Evolutionary conservation across 92 coral and sea anemone genomes (phyloP).

Genomic region (Hydrozoanthus gracilis): DNA sequence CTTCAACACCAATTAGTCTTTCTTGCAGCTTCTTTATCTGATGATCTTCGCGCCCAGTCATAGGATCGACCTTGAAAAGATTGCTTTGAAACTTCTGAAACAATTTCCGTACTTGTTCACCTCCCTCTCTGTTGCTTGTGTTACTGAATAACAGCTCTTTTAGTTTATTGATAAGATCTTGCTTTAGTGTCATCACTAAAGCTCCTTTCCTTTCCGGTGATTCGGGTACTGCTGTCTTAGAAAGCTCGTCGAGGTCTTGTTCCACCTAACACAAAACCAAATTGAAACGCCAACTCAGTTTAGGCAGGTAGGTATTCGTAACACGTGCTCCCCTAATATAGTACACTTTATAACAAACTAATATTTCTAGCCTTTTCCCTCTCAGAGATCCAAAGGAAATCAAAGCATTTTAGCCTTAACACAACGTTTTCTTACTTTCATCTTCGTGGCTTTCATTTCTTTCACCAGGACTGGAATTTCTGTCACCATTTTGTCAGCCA

Average conservation of each 20-base stretch:
- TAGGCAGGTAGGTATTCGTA: background rate
- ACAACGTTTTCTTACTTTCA: slow-evolving; percentile 50
- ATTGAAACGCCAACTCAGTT: background rate
- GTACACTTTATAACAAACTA: background rate
- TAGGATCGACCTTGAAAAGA: slow-evolving; percentile 63
- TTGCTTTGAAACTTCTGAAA: slow-evolving; percentile 53
- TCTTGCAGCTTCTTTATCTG: slow-evolving; percentile 60
- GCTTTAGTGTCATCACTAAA: slow-evolving; percentile 60
- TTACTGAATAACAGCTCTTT: slow-evolving; percentile 71
- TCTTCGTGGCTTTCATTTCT: slow-evolving; percentile 61
- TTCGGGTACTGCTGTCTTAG: slow-evolving; percentile 67
- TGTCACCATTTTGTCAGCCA: slow-evolving; percentile 74
- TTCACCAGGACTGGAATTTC: slow-evolving; percentile 71
- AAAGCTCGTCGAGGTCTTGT: slow-evolving; percentile 49
- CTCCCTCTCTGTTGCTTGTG: slow-evolving; percentile 63
- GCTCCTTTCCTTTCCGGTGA: slow-evolving; percentile 65
- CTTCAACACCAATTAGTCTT: slow-evolving; percentile 74
- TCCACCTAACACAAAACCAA: slow-evolving; percentile 53
- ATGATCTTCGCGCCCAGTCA: slow-evolving; percentile 56
- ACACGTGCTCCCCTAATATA: background rate
- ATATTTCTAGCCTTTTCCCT: background rate
- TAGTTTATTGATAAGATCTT: slow-evolving; percentile 51
- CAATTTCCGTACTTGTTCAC: slow-evolving; percentile 54
- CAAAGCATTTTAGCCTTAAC: too few relatives aligned
- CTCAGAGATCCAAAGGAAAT: too few relatives aligned